phyloP scores from a whole-genome alignment of 1,140 invertebrate species.

The Zaprionus nigranus region DNA sequence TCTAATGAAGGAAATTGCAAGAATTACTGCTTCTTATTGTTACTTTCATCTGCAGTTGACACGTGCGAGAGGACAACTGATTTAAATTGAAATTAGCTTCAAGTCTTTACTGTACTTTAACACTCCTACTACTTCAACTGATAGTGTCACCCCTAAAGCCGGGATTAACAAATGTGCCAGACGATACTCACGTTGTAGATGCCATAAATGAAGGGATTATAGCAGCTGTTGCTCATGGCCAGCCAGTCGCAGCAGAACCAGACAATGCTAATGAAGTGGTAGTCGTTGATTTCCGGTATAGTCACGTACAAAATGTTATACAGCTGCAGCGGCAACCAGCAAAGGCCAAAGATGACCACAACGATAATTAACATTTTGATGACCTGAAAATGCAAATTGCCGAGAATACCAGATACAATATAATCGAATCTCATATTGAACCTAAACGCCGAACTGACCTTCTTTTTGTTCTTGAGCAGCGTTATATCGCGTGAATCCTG shows the following conservation, averaged over 20 bases:
- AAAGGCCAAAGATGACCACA: constrained; percentile 91
- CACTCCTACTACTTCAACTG: background rate
- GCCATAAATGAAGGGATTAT: constrained; percentile 94
- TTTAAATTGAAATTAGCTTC: background rate
- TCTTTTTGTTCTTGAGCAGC: constrained; percentile 92
- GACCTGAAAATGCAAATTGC: constrained; percentile 86
- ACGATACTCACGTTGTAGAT: constrained; percentile 91
- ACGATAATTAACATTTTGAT: constrained; percentile 94
- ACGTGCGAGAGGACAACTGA: background rate
- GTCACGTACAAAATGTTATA: constrained; percentile 90
- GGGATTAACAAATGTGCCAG: constrained; percentile 11
- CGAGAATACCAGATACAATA: background rate
- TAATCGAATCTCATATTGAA: background rate
- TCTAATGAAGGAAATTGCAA: constrained; percentile 14
- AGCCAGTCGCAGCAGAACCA: constrained; percentile 94
- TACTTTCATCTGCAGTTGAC: constrained; percentile 1
- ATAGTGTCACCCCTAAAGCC: background rate
- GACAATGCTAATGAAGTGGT: constrained; percentile 91
- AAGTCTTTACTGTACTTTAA: constrained; percentile 7
- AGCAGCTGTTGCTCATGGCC: constrained; percentile 94
- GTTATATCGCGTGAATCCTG: constrained; percentile 90
- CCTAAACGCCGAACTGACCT: constrained; percentile 86
- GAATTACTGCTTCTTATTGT: background rate
- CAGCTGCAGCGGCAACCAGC: constrained; percentile 92
- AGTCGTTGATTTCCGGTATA: constrained; percentile 90